Conservation (phyloP, 92 coral and sea anemone species). For the Parazoanthus darwini region DNA sequence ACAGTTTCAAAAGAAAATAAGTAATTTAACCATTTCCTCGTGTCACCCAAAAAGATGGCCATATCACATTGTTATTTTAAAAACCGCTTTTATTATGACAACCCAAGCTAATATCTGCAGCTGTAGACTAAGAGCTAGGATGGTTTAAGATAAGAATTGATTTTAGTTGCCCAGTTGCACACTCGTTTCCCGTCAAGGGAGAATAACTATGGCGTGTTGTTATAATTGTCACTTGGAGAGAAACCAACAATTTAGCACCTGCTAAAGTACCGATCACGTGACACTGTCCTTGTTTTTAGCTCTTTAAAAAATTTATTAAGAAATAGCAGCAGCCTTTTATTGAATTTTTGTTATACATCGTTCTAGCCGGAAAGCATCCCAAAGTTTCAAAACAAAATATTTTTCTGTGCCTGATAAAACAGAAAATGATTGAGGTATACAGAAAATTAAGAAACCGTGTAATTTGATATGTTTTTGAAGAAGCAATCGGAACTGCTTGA, state of each 20-base stretch:
- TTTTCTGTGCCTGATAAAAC: neutral
- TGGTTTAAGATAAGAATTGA: neutral
- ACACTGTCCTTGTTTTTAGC: neutral
- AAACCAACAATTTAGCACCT: neutral
- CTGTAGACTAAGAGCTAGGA: neutral
- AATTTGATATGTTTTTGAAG: neutral
- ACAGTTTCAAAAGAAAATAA: neutral
- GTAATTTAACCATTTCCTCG: slow-evolving; percentile 15
- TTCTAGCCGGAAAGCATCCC: neutral
- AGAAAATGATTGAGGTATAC: neutral
- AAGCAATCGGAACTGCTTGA: neutral
- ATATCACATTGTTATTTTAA: too few species aligned
- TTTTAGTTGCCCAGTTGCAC: neutral
- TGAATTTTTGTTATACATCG: neutral
- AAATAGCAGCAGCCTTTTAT: too few species aligned
- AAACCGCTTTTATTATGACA: neutral
- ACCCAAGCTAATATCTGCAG: neutral
- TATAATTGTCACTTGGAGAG: neutral
- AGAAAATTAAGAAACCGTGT: neutral
- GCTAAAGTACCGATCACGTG: neutral
- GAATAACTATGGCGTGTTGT: neutral
- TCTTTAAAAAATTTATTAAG: too few species aligned
- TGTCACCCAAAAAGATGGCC: slow-evolving; percentile 11
- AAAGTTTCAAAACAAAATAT: neutral
- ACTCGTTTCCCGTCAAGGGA: neutral